Base-by-base conservation (phyloP, 1,140 invertebrate genomes). In the Branchinecta lindahli region DNA sequence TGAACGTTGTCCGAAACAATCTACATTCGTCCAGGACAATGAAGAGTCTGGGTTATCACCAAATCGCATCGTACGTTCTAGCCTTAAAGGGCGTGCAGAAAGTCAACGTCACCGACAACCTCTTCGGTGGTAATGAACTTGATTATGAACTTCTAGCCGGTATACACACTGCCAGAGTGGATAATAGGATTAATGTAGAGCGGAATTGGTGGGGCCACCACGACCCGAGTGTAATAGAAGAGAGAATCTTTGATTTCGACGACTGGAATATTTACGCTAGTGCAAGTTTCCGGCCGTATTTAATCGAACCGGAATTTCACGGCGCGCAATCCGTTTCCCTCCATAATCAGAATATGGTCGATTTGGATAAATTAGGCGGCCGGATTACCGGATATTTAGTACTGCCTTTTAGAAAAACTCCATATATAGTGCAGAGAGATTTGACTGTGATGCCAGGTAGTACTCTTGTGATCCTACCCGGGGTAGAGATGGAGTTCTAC, bases 221-320 rank as follows among this genome's bases (percentile, higher is more conserved):
- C 5, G 83, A 89, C 69, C 83, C 88, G 61, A 77, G 77, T 8
- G 79, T 82, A 46, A 98, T 99, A 45, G 83, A 85, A 72, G 83
- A 86, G 67, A 84, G 87, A 76, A 96, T 99, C 74, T 99, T 99
- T 79, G 97, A 99, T 81, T 98, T 99, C 81, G 94, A 99, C 79
- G 96, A 98, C 77, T 98, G 96, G 96, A 99, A 99, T 77, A 93
- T 94, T 80, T 95, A 94, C 78, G 94, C 94, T 0, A 85, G 95
- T 47, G 94, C 94, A 0, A 83, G 87, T 20, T 99, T 89, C 78
- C 83, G 85, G 70, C 96, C 95, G 0, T 99, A 87, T 78, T 82
- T 97, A 52, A 83, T 86, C 52, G 86, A 86, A 76, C 85, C 91
- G 74, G 81, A 83, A 67, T 85, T 91, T 74, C 85, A 88, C 72